These are phyloP conservation scores for Diplolepis rosae DNA, from an alignment of 2,888 invertebrate species.

Conservation along the genomic window DNA sequence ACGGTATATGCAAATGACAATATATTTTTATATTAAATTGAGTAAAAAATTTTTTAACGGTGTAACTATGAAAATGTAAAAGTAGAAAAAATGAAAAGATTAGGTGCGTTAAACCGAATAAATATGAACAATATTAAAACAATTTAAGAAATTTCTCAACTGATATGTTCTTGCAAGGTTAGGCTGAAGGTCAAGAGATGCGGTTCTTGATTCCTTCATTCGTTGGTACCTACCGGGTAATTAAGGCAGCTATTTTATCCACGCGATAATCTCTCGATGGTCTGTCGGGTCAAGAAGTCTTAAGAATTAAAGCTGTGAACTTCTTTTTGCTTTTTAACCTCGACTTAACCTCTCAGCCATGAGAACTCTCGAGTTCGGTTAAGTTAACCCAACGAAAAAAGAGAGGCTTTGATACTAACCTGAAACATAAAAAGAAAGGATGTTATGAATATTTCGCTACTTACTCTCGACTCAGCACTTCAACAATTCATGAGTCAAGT, in stretches of 20 bases:
- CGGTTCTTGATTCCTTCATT: constrained; percentile 36
- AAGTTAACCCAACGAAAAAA: neutral
- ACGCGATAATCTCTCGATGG: constrained; percentile 48
- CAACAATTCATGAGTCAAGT: too few relatives aligned
- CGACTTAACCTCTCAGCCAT: constrained; percentile 38
- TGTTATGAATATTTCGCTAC: constrained; percentile 41
- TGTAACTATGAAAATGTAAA: too few relatives aligned
- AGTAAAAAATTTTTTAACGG: too few relatives aligned
- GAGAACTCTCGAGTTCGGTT: constrained; percentile 14
- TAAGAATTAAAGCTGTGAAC: constrained; percentile 48
- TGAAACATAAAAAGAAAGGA: constrained; percentile 50
- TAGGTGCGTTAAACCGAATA: neutral
- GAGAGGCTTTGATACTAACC: constrained; percentile 43
- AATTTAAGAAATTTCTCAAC: neutral
- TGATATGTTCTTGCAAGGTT: neutral
- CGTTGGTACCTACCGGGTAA: constrained; percentile 50
- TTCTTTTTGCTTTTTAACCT: constrained; percentile 43
- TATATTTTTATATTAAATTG: too few relatives aligned
- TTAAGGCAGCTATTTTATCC: constrained; percentile 54
- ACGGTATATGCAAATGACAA: too few relatives aligned
- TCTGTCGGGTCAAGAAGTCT: constrained; percentile 44
- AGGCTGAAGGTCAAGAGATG: constrained; percentile 5
- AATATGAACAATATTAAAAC: neutral
- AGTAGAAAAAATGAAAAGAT: neutral
- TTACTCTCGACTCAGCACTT: neutral